Evolutionary conservation across 2,888 invertebrate genomes (phyloP).

Genomic region (Galerucella calmariensis): DNA sequence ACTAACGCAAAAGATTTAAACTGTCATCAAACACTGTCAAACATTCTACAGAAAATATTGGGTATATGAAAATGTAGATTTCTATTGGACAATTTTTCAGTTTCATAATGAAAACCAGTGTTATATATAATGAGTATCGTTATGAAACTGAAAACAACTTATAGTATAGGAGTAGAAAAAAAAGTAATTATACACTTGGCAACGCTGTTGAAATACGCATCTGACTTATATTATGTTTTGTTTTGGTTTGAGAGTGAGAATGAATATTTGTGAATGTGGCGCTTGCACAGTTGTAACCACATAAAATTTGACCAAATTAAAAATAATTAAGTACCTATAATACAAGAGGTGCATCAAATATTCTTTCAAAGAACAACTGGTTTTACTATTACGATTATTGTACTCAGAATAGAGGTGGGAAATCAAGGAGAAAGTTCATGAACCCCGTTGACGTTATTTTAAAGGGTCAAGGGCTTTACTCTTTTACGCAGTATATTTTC

Average conservation of each 20-base stretch:
- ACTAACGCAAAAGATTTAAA: too few species aligned
- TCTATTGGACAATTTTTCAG: too few species aligned
- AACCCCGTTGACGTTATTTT: neutral
- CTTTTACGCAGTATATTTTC: neutral
- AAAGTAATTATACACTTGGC: neutral
- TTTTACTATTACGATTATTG: neutral
- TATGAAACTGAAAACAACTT: too few species aligned
- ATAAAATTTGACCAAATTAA: neutral
- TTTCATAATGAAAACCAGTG: too few species aligned
- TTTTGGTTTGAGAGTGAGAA: slow-evolving; percentile 18
- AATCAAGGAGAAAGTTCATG: neutral
- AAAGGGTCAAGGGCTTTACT: neutral
- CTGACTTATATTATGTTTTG: slow-evolving; percentile 7
- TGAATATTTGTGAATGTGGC: neutral
- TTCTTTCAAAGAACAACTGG: neutral
- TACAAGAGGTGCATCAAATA: neutral
- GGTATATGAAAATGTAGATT: too few species aligned
- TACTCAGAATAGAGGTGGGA: neutral
- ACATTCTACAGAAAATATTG: too few species aligned
- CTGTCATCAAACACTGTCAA: too few species aligned
- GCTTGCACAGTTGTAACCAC: neutral
- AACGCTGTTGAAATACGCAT: neutral
- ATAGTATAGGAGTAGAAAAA: too few species aligned
- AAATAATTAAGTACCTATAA: neutral
- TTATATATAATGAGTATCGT: too few species aligned